phyloP scores from a whole-genome alignment of 2,888 invertebrate genomes.

The Eilema griseolum region DNA sequence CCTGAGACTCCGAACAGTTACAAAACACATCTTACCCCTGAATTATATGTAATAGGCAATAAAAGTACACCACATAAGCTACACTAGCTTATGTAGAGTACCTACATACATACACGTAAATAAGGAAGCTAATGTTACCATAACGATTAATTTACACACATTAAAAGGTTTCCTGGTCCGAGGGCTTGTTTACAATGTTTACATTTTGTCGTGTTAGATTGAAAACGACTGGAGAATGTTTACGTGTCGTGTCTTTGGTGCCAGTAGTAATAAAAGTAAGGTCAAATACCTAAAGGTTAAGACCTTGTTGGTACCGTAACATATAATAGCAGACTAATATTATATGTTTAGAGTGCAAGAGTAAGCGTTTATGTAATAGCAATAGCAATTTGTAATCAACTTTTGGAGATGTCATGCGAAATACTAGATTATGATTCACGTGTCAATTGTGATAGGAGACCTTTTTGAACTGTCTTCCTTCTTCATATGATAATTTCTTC shows the following conservation, averaged over 20 bases:
- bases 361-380: not conserved
- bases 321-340: not conserved
- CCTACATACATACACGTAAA: conserved; percentile 6
- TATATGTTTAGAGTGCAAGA: not conserved
- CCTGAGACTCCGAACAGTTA: no score
- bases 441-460: no score
- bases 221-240: conserved; percentile 11
- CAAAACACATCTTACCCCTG: no score
- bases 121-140: conserved; percentile 18
- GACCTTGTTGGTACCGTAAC: not conserved
- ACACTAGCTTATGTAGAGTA: no score
- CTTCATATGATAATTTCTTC: no score
- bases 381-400: not conserved
- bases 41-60: no score
- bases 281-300: conserved; percentile 15
- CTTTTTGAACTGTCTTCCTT: no score
- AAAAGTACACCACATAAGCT: no score
- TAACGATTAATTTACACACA: conserved; percentile 12
- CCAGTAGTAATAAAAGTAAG: conserved; percentile 16
- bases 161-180: conserved; percentile 16
- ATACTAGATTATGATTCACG: no score
- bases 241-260: conserved; percentile 4
- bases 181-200: conserved; percentile 19
- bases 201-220: not conserved
- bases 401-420: not conserved